phyloP scores from a whole-genome alignment of 2,113 vertebrate genomes.

The Asarcornis scutulata region DNA sequence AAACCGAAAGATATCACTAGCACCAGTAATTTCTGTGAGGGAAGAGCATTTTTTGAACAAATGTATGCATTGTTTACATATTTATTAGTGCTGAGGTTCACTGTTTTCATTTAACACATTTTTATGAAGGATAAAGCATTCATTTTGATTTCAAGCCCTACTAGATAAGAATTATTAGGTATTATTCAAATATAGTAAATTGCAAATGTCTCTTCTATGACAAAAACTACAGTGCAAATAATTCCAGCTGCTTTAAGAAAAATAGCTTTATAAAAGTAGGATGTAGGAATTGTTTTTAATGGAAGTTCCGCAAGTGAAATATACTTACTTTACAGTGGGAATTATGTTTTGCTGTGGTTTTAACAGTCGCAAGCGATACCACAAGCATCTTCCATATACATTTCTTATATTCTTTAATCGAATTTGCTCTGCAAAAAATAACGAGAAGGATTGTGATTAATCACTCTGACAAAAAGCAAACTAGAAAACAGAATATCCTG shows the following conservation, averaged over 20 bases:
- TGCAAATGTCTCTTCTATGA: not conserved
- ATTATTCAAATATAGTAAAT: not conserved
- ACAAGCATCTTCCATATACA: constrained; percentile 94
- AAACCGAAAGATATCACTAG: not conserved
- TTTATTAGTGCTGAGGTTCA: not conserved
- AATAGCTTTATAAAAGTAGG: not conserved
- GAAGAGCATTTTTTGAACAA: not conserved
- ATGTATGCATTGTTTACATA: not conserved
- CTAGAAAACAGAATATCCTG: not conserved
- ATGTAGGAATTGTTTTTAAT: not conserved
- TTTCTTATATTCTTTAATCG: constrained; percentile 94
- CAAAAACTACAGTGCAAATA: not conserved
- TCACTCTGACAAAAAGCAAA: not conserved
- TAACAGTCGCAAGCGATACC: constrained; percentile 93
- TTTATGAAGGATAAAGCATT: not conserved
- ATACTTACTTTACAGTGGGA: constrained; percentile 94
- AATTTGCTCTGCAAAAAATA: constrained; percentile 87
- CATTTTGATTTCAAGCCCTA: not conserved
- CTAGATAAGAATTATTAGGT: not conserved
- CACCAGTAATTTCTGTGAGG: not conserved
- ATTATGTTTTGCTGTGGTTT: constrained; percentile 96
- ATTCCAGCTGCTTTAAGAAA: not conserved
- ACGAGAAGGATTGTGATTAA: not conserved
- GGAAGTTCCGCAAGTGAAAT: not conserved
- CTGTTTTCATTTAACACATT: not conserved